Evolutionary conservation across 2,797 vertebrate genomes (phyloP), one percentile per base, ranked within the genome.

Genomic region (Borostomias antarcticus): DNA sequence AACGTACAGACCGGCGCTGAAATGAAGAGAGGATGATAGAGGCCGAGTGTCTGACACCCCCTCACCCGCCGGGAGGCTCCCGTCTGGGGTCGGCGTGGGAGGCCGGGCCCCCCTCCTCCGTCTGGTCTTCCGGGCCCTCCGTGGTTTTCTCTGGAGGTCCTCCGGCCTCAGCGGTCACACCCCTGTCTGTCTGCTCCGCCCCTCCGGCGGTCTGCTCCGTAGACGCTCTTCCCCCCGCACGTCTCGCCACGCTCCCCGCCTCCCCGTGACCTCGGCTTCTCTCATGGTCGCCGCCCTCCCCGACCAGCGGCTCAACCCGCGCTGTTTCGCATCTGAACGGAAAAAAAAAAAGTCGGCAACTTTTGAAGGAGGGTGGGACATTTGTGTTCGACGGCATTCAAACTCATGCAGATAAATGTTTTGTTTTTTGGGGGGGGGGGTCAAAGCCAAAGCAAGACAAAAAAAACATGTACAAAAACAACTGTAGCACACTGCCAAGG

Each of bases 271-370:
- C 88, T 1, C 3, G 67, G 0, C 84, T 69, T 0, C 82, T 81
- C 2, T 89, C 89, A 0, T 88, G 88, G 1, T 73, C 80, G 59
- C 81, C 81, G 57, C 89, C 88, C 50, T 88, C 88, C n/a, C n/a
- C n/a, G n/a, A n/a, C 13, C 40, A 0, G 80, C 74, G 0, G 85
- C 88, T 5, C 90, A 82, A 68, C 92, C 91, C 82, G 90, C 90
- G 0, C 90, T 0, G 86, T 92, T 88, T 94, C 92, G 8, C 85
- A 86, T 70, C 94, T 96, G 64, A 35, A 65, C 26, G 80, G 68
- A 71, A 47, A 68, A 66, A 2, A 19, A n/a, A 63, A 26, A 33
- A 9, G 5, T 53, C 37, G n/a, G n/a, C n/a, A n/a, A 9, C 47
- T 43, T 17, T n/a, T 17, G 4, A 43, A 43, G 40, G 15, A 43